Percentiles rank a stretch among this genome's conserved stretches.
Conservation (phyloP, 2,888 invertebrate species). For the Rhopalosiphum nymphaeae region DNA sequence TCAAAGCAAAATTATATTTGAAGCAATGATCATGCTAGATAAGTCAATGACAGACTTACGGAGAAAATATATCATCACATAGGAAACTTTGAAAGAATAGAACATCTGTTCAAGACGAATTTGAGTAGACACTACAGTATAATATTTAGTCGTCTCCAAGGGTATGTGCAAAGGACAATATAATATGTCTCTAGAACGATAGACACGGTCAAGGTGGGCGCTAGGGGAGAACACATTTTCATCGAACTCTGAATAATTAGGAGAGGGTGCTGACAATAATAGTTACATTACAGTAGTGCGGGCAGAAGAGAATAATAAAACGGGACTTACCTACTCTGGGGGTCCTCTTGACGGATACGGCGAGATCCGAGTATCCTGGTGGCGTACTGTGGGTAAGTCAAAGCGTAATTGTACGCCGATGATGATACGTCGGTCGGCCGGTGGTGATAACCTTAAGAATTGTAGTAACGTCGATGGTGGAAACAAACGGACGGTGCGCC, state of each 20-base stretch:
- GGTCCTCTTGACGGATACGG: not conserved
- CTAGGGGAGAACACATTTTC: not conserved
- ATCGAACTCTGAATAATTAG: not conserved
- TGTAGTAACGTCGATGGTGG: not conserved
- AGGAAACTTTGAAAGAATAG: not conserved
- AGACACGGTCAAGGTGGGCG: not conserved
- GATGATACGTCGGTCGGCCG: constrained; percentile 11
- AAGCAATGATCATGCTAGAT: not conserved
- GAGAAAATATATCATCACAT: not conserved
- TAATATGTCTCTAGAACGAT: not conserved
- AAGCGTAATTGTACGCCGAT: not conserved
- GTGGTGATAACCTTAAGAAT: not conserved
- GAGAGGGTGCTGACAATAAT: not conserved
- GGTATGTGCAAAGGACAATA: not conserved
- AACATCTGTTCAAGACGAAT: not conserved
- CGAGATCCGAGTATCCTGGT: not conserved
- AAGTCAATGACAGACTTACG: not conserved
- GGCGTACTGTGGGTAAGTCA: not conserved
- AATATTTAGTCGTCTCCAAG: not conserved
- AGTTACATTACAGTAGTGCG: not conserved
- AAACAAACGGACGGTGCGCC: not conserved
- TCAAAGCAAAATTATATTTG: not conserved
- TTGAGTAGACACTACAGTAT: not conserved
- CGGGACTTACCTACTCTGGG: not conserved
- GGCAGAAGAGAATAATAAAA: not conserved